Conservation (phyloP, 2,888 invertebrate species). For the Melanargia galathea region DNA sequence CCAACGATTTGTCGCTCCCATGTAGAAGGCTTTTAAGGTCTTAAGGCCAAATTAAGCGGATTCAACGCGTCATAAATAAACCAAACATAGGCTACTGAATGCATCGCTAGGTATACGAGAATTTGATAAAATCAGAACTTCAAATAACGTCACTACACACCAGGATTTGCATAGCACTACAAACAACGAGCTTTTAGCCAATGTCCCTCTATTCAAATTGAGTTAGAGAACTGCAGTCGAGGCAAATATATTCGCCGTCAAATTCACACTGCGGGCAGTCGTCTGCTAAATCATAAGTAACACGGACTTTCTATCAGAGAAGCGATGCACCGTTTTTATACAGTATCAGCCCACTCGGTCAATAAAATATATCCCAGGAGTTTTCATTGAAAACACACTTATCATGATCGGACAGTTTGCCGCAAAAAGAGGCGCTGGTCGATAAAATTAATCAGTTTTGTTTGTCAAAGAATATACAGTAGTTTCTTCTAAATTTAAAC, state of each 20-base stretch:
- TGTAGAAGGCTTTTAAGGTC: too few relatives aligned
- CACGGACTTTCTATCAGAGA: neutral
- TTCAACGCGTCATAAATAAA: too few relatives aligned
- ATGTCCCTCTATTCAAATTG: neutral
- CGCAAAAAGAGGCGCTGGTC: neutral
- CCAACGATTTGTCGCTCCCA: too few relatives aligned
- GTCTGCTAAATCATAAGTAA: neutral
- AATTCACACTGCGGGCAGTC: neutral
- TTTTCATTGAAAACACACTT: neutral
- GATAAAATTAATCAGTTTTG: neutral
- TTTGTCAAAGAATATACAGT: too few relatives aligned
- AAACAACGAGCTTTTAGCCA: neutral
- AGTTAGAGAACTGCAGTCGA: conserved; percentile 2
- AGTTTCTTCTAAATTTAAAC: too few relatives aligned
- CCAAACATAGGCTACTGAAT: neutral
- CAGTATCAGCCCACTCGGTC: neutral
- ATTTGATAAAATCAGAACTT: neutral
- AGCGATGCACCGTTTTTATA: neutral
- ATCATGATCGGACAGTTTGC: neutral
- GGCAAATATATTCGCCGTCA: conserved; percentile 2
- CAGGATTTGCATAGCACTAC: neutral
- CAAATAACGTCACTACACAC: neutral
- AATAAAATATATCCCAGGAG: neutral
- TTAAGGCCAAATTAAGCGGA: too few relatives aligned
- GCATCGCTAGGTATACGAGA: neutral